Conservation (phyloP, 2,113 vertebrate species). For the Triplophysa tibetana region DNA sequence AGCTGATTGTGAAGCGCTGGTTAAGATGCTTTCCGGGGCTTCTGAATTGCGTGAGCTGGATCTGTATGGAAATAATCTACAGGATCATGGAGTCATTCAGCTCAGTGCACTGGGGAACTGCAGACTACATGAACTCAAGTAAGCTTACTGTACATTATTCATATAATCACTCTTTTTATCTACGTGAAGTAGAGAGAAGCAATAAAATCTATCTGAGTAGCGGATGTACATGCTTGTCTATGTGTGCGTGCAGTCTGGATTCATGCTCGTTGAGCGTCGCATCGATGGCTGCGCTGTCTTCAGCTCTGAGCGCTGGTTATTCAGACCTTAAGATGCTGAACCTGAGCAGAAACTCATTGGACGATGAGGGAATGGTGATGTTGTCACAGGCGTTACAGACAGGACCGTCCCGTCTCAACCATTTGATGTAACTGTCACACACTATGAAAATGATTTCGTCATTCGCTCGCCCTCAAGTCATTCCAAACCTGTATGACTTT, state of each 20-base stretch:
- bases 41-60: conserved; percentile 61
- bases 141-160: conserved; percentile 1
- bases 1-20: conserved; percentile 59
- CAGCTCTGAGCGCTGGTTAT: background rate
- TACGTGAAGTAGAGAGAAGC: background rate
- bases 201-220: background rate
- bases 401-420: conserved; percentile 59
- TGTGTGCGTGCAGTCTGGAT: conserved; percentile 37
- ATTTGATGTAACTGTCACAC: conserved; percentile 57
- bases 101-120: conserved; percentile 64
- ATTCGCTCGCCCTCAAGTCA: too few species aligned
- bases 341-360: conserved; percentile 48
- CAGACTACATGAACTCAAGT: conserved; percentile 66
- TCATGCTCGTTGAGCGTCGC: conserved; percentile 17
- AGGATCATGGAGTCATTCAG: conserved; percentile 61
- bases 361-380: conserved; percentile 53
- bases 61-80: conserved; percentile 56
- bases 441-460: background rate
- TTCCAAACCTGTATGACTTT: too few species aligned
- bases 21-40: conserved; percentile 52
- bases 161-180: background rate
- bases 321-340: conserved; percentile 59
- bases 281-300: conserved; percentile 34
- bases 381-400: conserved; percentile 60
- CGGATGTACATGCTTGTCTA: background rate